Evolutionary conservation across 2,888 invertebrate genomes (phyloP), one percentile per base, ranked within the genome.

Genomic region (Dorcus parallelipipedus): DNA sequence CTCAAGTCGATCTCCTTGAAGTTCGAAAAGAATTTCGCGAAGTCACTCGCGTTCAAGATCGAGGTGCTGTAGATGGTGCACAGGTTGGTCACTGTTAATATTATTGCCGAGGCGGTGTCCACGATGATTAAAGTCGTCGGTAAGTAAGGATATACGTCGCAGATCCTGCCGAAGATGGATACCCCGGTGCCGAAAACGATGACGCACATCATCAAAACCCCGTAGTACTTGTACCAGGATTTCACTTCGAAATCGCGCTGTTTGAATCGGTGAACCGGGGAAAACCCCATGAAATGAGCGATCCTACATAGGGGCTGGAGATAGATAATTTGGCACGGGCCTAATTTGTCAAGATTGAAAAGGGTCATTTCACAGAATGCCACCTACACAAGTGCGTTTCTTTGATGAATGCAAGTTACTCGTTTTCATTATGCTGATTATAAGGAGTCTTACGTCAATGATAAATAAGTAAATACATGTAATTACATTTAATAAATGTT

Each of bases 61-160:
- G 54, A 33, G 8, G 26, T 20, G 9, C 45, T 38, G 33, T 45
- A 54, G 10, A 54, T 47, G 7, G 47, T 38, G 3, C 38, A 1
- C 2, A 47, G 4, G 17, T 47, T 47, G 9, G 45, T 38, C 20
- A 47, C 38, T 6, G 54, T 54, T 14, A 54, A 39, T 26, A 54
- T 38, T n/a, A 45, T 39, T 1, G 39, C 23, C 2, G 47, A 38
- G 9, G 47, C 8, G n/a, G 38, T 38, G 48, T 54, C 54, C 5
- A 54, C 47, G 10, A 54, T 20, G n/a, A 33, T 45, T 26, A 54
- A 20, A 20, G 54, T 54, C 17, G 45, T 26, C 2, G 54, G 54
- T 33, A 54, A 20, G 8, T 47, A 47, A 6, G 26, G 9, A 39
- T 54, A 54, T 8, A 54, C n/a, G 20, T 9, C 9, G 23, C 9